Base-by-base conservation (phyloP, 64 coral and sea anemone species). In the Dendronephthya gigantea region DNA sequence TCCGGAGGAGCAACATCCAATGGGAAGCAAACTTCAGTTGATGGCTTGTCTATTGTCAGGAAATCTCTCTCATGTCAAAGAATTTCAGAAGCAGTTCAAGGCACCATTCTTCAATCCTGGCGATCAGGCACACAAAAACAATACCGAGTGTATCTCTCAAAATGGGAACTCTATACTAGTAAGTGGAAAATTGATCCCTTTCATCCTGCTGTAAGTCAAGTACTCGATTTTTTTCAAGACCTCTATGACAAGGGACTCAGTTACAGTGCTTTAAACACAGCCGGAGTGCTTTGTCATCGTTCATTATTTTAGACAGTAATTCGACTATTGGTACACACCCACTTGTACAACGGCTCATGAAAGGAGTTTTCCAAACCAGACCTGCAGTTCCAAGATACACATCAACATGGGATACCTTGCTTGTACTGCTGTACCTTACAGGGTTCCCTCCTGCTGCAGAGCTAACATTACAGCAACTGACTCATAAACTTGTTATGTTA, bases 21-120 rank as follows among this genome's bases (percentile, higher is more conserved):
- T 89, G 37, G 35, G n/a, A 19, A 39, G 30, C 17, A 90, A 47
- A 82, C 35, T 84, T 22, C 36, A 16, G 50, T 51, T 85, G 83
- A 37, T 90, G 82, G 84, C 83, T 74, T 82, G 83, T 86, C 83
- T 81, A 39, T 62, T 90, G 69, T 90, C 83, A 51, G 89, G 83
- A 9, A 62, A n/a, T 82, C 89, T 62, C 6, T 90, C 65, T 25
- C 68, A 38, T 19, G 35, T 49, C 47, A 45, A 76, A 83, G 83
- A 84, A 74, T 90, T 89, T 83, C 87, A 65, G 50, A 83, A 25
- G 34, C 48, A 55, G 87, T 81, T 66, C 36, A n/a, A n/a, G n/a
- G n/a, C n/a, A n/a, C n/a, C n/a, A n/a, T n/a, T n/a, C n/a, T n/a
- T n/a, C n/a, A n/a, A n/a, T n/a, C n/a, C n/a, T n/a, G n/a, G n/a